A percentile compares a stretch with the other conserved stretches of the same genome.
phyloP scores from a whole-genome alignment of 2,113 vertebrate genomes.

The Loxodonta africana region DNA sequence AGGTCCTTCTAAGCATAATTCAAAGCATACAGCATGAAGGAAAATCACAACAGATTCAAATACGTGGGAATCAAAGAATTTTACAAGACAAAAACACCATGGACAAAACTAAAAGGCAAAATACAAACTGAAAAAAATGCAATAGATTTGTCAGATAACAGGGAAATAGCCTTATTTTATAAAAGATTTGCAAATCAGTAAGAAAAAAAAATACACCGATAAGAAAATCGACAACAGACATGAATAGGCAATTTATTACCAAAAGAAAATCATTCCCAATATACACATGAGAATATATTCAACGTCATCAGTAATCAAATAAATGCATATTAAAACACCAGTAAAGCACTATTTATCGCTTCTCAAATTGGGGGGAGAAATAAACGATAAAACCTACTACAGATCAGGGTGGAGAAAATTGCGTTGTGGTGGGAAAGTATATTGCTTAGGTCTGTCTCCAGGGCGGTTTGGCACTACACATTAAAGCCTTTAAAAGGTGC shows the following conservation, averaged over 20 bases:
- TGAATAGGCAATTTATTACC: neutral
- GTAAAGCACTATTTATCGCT: neutral
- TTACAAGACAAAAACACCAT: neutral
- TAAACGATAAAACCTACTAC: neutral
- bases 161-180: constrained; percentile 12
- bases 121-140: neutral
- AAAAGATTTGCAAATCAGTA: constrained; percentile 37
- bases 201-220: constrained; percentile 17
- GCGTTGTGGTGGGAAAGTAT: neutral
- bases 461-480: neutral
- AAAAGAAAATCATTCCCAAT: constrained; percentile 39
- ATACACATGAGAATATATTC: neutral
- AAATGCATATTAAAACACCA: constrained; percentile 15
- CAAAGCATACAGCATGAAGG: neutral
- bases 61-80: neutral
- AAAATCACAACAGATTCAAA: neutral
- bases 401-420: neutral
- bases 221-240: neutral
- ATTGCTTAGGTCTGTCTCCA: neutral
- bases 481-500: neutral
- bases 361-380: neutral
- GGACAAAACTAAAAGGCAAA: constrained; percentile 55
- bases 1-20: neutral
- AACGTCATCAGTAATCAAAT: neutral
- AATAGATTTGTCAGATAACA: constrained; percentile 2